phyloP scores from a whole-genome alignment of 37 sponge, comb jelly and placozoan species.

The Ianthella basta region DNA sequence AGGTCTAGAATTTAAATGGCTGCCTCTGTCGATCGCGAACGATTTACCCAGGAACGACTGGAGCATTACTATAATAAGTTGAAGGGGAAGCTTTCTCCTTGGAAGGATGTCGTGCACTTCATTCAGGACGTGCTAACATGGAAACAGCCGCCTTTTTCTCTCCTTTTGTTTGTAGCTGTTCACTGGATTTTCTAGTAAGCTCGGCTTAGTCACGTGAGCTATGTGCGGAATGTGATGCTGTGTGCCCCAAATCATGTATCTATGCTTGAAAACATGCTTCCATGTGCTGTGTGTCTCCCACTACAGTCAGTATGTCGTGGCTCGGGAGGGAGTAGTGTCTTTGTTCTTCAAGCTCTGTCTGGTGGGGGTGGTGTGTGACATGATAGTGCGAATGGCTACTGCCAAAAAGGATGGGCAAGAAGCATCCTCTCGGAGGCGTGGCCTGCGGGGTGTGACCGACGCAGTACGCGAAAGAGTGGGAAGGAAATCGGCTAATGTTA shows the following conservation, averaged over 20 bases:
- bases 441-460: not conserved
- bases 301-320: not conserved
- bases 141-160: constrained; percentile 30
- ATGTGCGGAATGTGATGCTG: not conserved
- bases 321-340: not conserved
- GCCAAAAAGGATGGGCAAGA: not conserved
- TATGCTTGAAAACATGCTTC: too few relatives aligned
- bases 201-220: not conserved
- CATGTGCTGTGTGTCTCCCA: not conserved
- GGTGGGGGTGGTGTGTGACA: not conserved
- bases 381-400: not conserved
- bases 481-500: not conserved
- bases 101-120: constrained; percentile 8
- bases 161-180: constrained; percentile 32
- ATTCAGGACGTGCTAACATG: constrained; percentile 56
- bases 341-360: not conserved
- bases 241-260: too few relatives aligned
- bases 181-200: constrained; percentile 57
- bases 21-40: too few relatives aligned
- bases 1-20: too few relatives aligned
- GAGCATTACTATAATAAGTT: constrained; percentile 28
- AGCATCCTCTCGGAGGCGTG: not conserved
- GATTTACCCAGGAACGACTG: constrained; percentile 43
- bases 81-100: constrained; percentile 8
- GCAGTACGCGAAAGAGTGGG: too few relatives aligned